phyloP scores from a whole-genome alignment of 2,888 invertebrate species.

The Eudemis profundana region DNA sequence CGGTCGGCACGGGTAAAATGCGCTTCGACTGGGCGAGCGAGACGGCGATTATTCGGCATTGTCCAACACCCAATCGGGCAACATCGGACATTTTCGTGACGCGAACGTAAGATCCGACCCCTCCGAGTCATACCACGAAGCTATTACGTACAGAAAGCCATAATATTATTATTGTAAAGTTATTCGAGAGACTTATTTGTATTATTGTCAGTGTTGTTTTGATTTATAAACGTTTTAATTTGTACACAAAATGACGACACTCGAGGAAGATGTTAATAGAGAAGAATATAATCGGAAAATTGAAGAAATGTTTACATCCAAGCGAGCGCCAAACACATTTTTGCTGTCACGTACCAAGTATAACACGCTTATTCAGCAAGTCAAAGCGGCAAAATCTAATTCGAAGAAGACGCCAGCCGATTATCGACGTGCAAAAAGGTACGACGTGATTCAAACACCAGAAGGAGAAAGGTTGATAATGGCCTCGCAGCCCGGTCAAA shows the following conservation, averaged over 20 bases:
- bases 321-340: constrained; percentile 56
- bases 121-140: background rate
- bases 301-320: constrained; percentile 52
- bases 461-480: constrained; percentile 59
- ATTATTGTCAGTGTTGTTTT: background rate
- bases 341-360: constrained; percentile 59
- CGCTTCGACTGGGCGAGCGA: constrained; percentile 47
- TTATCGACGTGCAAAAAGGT: constrained; percentile 62
- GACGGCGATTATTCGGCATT: constrained; percentile 53
- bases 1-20: constrained; percentile 45
- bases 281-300: constrained; percentile 60
- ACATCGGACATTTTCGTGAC: constrained; percentile 50
- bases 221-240: background rate
- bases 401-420: constrained; percentile 56
- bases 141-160: background rate
- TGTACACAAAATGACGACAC: constrained; percentile 23
- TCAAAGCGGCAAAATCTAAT: constrained; percentile 56
- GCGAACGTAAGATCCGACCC: background rate
- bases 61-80: constrained; percentile 53
- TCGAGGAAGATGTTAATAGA: constrained; percentile 52
- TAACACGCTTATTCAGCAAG: constrained; percentile 54
- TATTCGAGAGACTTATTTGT: background rate
- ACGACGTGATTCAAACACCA: constrained; percentile 56
- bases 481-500: constrained; percentile 49
- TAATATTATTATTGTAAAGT: background rate